Conservation (phyloP, 64 coral and sea anemone genomes). For the Pocillopora damicornis region DNA sequence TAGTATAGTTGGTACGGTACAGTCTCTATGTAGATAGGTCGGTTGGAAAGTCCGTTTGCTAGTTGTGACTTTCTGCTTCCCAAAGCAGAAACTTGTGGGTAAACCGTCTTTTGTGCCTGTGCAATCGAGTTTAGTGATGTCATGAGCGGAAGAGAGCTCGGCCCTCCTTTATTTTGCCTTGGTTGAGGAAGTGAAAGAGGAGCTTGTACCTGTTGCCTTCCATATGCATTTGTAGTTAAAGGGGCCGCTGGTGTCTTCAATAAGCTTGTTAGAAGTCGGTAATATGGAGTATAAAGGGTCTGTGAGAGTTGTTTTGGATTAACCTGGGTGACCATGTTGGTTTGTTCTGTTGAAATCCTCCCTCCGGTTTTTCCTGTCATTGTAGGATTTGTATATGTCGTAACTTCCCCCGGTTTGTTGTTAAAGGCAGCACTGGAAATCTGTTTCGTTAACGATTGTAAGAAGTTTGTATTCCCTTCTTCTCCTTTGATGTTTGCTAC, state of each 20-base stretch:
- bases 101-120: background rate
- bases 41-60: constrained; percentile 19
- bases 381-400: background rate
- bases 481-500: background rate
- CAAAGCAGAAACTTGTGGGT: background rate
- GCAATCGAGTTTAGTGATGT: background rate
- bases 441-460: background rate
- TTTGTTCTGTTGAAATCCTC: background rate
- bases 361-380: background rate
- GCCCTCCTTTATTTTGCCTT: background rate
- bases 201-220: background rate
- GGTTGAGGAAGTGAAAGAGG: background rate
- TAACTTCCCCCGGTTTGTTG: background rate
- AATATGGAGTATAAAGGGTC: background rate
- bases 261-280: background rate
- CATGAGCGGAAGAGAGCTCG: background rate
- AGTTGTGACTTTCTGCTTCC: constrained; percentile 24
- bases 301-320: constrained; percentile 16
- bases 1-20: constrained; percentile 28
- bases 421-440: background rate
- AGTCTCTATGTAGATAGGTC: constrained; percentile 44
- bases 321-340: background rate
- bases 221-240: background rate
- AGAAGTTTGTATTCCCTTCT: background rate
- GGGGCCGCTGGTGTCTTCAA: background rate